These are phyloP conservation scores for Haliaeetus leucogaster DNA, from an alignment of 2,113 vertebrate genomes.

Conservation along the genomic window DNA sequence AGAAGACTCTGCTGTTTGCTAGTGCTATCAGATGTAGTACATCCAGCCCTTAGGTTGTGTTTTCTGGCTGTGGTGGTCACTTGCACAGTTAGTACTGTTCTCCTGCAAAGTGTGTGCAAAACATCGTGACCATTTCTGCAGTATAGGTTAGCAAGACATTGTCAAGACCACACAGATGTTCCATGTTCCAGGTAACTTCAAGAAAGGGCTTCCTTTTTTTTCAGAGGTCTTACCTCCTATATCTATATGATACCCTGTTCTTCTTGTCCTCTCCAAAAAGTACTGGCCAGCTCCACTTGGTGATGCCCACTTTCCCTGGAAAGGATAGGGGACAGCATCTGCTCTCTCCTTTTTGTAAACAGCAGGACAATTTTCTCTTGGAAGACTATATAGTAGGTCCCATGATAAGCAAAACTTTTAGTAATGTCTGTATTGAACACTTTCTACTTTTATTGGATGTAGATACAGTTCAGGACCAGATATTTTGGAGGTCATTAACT, in stretches of 20 bases:
- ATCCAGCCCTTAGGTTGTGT: neutral
- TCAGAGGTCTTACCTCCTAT: neutral
- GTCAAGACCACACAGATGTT: neutral
- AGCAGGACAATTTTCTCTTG: neutral
- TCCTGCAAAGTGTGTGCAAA: neutral
- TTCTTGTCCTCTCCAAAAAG: neutral
- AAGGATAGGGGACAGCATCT: neutral
- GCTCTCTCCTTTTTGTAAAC: neutral
- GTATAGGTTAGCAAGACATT: neutral
- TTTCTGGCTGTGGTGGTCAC: neutral
- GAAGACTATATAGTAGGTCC: neutral
- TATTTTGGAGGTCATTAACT: neutral
- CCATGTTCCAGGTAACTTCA: neutral
- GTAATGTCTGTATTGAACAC: neutral
- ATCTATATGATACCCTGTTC: accelerated
- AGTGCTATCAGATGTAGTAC: neutral
- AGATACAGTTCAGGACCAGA: neutral
- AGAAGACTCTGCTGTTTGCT: neutral
- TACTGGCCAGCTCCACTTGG: neutral
- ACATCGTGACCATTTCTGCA: neutral
- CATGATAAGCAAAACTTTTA: neutral
- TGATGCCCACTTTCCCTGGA: neutral
- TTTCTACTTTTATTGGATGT: neutral
- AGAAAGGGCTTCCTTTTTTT: neutral
- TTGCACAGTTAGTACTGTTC: neutral